Base-by-base conservation (phyloP, 2,113 vertebrate genomes). In the Taurulus bubalis region DNA sequence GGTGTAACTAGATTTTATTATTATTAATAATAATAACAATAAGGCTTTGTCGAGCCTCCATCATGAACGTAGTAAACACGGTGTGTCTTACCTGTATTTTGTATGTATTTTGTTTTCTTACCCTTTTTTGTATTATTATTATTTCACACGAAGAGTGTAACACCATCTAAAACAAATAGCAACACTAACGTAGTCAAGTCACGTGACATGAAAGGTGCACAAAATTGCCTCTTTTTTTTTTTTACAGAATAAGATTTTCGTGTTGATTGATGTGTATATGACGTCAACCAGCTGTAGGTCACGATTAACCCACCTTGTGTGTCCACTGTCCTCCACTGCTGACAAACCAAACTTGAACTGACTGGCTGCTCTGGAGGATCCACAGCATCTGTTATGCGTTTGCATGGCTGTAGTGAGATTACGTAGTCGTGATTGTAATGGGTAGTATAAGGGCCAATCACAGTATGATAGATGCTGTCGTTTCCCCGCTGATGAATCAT, bases 381-480 rank as follows among this genome's bases (percentile, higher is more conserved):
- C 36, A 47, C 70, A 75, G 74, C 87, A 86, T 89, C 88, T 90
- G 82, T 75, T 82, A 60, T 88, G 77, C 80, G 76, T 89, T 83
- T 87, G 79, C 71, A 62, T 38, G 58, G 55, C 80, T 87, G 51
- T 70, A 72, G 62, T 72, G 71, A 79, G 75, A 88, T 84, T 81
- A 77, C 11, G 34, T 72, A 69, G 75, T 64, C 60, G 8, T 71
- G 78, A 75, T 85, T 80, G 59, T 71, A 67, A 76, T 84, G 53
- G 75, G 30, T 72, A 74, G 42, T 65, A 73, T 65, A 85, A 77
- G 80, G 79, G 24, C 38, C 63, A 71, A 71, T 85, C 75, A 51
- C 32, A 47, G 15, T 15, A 14, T 77, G 85, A 77, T 86, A 16
- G 40, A 88, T 78, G 83, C 78, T 58, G 58, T 9, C 7, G 53